Conservation (phyloP, 2,888 invertebrate genomes). For the Eristalis arbustorum region DNA sequence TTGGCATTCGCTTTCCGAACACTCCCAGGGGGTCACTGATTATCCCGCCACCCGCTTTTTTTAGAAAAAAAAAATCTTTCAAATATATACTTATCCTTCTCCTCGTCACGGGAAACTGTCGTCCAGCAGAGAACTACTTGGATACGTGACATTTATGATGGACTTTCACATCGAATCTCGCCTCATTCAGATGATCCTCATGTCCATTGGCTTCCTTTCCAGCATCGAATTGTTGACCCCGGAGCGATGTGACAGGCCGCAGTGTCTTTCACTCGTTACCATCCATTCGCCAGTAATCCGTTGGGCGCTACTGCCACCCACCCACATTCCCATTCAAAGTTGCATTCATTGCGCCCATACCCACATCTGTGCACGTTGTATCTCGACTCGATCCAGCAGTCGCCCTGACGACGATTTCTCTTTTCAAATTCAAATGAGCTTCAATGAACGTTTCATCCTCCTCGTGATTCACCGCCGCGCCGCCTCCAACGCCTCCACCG, state of each 20-base stretch:
- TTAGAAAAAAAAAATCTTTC: background rate
- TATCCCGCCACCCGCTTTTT: too few relatives aligned
- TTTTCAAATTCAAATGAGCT: slow-evolving; percentile 69
- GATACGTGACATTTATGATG: background rate
- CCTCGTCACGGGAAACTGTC: background rate
- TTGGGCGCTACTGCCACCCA: background rate
- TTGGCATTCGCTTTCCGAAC: too few relatives aligned
- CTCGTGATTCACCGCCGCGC: slow-evolving; percentile 1
- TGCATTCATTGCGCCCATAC: slow-evolving; percentile 24
- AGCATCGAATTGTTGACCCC: slow-evolving; percentile 21
- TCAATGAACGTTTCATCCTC: slow-evolving; percentile 54
- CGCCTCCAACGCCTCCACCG: background rate
- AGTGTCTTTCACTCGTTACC: slow-evolving; percentile 1
- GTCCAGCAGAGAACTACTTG: background rate
- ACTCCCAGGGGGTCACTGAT: too few relatives aligned
- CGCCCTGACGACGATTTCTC: slow-evolving; percentile 59
- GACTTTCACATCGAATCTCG: background rate
- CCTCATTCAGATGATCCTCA: background rate
- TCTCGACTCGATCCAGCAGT: slow-evolving; percentile 37
- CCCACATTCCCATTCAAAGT: background rate
- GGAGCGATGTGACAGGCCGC: slow-evolving; percentile 11
- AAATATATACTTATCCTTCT: background rate
- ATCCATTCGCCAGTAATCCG: background rate
- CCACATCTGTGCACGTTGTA: background rate
- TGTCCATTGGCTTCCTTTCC: background rate